Base-by-base conservation (phyloP, 35 echinoderm and acorn worm genomes). In the Anneissia japonica region DNA sequence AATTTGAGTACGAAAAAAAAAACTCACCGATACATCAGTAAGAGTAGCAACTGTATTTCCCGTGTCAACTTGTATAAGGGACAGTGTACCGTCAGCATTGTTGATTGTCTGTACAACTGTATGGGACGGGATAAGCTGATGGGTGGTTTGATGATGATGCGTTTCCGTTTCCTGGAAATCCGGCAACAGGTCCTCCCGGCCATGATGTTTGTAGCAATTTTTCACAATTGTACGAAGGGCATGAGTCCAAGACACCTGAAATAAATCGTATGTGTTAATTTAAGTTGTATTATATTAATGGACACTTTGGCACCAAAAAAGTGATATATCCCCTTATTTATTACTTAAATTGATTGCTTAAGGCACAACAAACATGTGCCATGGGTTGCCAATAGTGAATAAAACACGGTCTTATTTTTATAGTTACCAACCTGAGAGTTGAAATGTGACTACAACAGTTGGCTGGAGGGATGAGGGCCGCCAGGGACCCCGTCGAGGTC, bases 161-260 rank as follows among this genome's bases (percentile, higher is more conserved):
- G 82, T 78, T 43, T 93, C 91, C 40, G 91, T 89, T 9, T 99
- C 96, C 23, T 46, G 29, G 46, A 94, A 99, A 41, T 94, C 92
- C 46, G 86, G 88, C 11, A 99, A 76, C 72, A 99, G 51, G 55
- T 99, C 96, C 74, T 94, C 92, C 0, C 87, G 51, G 0, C 86
- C 90, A 81, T 96, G 93, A 75, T 99, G 96, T 84, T 99, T 99
- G 88, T 97, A 97, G 81, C 95, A 97, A 46, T 97, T 99, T 75
- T 92, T 99, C 36, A 99, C 96, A 29, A 99, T 99, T 36, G 96
- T 99, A 37, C 96, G 81, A 35, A 99, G 85, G 10, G 96, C 96
- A 34, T 99, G 96, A 13, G 96, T 99, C 96, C 96, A 99, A 16
- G 96, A 94, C 33, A 99, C 96, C 95, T 97, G 85, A n/a, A n/a